Conservation (phyloP, 2,888 invertebrate species). For the Troides aeacus region DNA sequence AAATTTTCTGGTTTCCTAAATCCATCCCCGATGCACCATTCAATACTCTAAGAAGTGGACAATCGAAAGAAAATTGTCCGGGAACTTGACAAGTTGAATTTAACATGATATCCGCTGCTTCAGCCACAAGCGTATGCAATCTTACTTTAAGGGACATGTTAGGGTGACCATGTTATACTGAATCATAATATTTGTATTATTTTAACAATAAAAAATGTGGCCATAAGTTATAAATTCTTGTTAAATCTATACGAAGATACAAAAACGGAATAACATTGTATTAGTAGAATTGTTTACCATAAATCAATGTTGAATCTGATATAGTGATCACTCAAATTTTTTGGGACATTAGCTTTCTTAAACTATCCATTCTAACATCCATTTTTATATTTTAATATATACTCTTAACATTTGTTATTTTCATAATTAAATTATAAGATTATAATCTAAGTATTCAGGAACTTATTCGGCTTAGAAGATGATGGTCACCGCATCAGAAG, state of each 20-base stretch:
- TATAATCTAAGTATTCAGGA: not conserved
- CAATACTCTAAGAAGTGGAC: slow-evolving; percentile 9
- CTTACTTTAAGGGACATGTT: slow-evolving; percentile 25
- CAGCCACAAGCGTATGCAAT: slow-evolving; percentile 38
- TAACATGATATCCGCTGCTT: slow-evolving; percentile 35
- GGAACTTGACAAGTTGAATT: slow-evolving; percentile 23
- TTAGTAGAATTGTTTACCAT: no score
- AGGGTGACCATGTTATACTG: not conserved
- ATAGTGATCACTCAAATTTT: no score
- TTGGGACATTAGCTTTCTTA: no score
- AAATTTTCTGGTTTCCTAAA: not conserved
- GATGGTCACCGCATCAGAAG: slow-evolving; percentile 32
- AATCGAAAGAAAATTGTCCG: slow-evolving; percentile 12
- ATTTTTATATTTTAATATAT: no score
- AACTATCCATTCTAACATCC: no score
- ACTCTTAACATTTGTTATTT: not conserved
- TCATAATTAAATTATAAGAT: not conserved
- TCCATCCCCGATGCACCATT: slow-evolving; percentile 8
- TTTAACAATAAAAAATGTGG: no score
- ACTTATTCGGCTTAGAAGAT: not conserved
- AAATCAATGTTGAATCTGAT: no score
- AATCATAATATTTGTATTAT: not conserved
- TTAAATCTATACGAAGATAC: no score
- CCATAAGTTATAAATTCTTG: no score
- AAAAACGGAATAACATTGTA: no score